These are phyloP conservation scores for Subanguina moxae DNA, from an alignment of 1,140 invertebrate species.

Conservation along the genomic window DNA sequence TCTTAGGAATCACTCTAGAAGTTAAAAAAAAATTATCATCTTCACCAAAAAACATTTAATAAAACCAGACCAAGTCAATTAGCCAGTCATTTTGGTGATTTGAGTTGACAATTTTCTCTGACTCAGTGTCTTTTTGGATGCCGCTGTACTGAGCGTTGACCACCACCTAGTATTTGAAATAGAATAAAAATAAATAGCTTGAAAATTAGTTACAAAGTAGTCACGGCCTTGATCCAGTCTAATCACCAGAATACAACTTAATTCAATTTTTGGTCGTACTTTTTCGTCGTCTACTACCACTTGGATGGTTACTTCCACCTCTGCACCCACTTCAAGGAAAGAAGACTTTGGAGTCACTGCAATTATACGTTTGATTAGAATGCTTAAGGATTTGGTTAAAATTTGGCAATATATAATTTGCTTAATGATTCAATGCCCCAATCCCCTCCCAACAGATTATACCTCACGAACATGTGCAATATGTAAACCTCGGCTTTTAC, in stretches of 20 bases:
- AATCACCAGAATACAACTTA: slow-evolving; percentile 50
- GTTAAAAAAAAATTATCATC: too few species aligned
- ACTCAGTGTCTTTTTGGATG: slow-evolving; percentile 17
- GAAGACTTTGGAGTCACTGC: slow-evolving; percentile 43
- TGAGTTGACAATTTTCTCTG: background rate
- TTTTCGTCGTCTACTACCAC: slow-evolving; percentile 34
- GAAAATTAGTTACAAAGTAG: slow-evolving; percentile 42
- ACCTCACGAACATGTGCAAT: too few species aligned
- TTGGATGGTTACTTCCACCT: slow-evolving; percentile 43
- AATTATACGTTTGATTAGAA: background rate
- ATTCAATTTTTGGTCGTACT: background rate
- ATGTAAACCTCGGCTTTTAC: too few species aligned
- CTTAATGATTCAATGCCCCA: too few species aligned
- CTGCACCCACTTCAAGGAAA: slow-evolving; percentile 34
- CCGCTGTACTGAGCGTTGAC: slow-evolving; percentile 44
- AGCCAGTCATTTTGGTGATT: slow-evolving; percentile 24
- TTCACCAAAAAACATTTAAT: background rate
- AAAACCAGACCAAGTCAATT: slow-evolving; percentile 35
- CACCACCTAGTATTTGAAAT: slow-evolving; percentile 10
- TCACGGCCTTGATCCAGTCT: slow-evolving; percentile 52
- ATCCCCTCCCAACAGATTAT: too few species aligned
- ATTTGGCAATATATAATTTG: too few species aligned
- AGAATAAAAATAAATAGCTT: too few species aligned
- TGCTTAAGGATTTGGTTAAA: too few species aligned
- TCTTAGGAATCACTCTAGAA: too few species aligned